Percentiles rank a stretch among this genome's conserved stretches.
phyloP scores from a whole-genome alignment of 2,113 vertebrate species.

The Gymnorhina tibicen region DNA sequence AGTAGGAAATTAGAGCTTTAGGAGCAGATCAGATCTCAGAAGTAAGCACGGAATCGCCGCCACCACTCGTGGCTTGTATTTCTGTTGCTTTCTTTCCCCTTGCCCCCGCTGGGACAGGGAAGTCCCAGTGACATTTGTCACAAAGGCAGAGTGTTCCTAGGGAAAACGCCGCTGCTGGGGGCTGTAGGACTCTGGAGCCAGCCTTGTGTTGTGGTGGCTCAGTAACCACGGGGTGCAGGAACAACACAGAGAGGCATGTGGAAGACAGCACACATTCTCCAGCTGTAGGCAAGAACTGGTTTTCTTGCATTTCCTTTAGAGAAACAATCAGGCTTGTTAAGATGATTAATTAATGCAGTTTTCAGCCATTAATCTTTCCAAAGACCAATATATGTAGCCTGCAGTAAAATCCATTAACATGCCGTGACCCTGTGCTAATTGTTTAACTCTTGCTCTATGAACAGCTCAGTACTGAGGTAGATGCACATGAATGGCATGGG shows the following conservation, averaged over 20 bases:
- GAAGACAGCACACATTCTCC: background rate
- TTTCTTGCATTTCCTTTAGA: background rate
- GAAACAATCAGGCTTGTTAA: conserved; percentile 2
- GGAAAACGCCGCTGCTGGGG: background rate
- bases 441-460: background rate
- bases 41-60: background rate
- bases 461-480: background rate
- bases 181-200: background rate
- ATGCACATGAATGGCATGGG: background rate
- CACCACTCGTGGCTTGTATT: accelerated
- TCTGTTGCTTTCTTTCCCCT: background rate
- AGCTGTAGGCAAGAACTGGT: background rate
- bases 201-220: background rate
- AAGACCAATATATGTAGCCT: background rate
- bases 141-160: background rate
- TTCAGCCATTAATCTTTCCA: conserved; percentile 16
- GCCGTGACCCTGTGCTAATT: background rate
- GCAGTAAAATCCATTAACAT: conserved; percentile 1
- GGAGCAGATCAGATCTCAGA: background rate
- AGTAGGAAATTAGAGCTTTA: background rate
- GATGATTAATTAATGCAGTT: conserved; percentile 32
- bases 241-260: background rate
- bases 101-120: background rate
- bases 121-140: background rate
- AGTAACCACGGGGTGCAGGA: background rate